Evolutionary conservation across 2,888 invertebrate genomes (phyloP).

Genomic region (Drosophila cognata): DNA sequence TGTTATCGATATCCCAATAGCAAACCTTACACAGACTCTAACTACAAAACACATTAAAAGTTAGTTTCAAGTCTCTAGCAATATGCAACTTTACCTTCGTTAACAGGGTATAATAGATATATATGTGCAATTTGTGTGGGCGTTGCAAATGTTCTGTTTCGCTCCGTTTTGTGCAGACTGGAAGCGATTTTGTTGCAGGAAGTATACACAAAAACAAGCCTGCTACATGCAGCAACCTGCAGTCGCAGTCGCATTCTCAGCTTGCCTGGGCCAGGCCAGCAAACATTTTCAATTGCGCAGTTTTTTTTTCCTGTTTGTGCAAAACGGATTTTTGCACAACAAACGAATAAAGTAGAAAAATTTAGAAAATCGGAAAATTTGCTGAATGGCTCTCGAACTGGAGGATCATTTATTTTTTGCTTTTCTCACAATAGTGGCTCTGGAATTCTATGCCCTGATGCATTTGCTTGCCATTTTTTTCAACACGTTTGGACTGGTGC

Average conservation of each 20-base stretch:
- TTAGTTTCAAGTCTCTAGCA: neutral
- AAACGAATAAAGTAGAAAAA: neutral
- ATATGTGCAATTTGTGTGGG: conserved; percentile 46
- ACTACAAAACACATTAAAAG: no score
- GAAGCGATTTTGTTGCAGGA: conserved; percentile 46
- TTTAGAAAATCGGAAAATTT: neutral
- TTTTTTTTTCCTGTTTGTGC: neutral
- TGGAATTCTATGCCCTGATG: conserved; percentile 35
- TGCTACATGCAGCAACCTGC: conserved; percentile 36
- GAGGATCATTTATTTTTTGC: conserved; percentile 34
- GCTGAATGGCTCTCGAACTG: conserved; percentile 41
- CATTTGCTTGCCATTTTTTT: conserved; percentile 19
- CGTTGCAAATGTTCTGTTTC: conserved; percentile 23
- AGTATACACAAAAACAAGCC: conserved; percentile 28
- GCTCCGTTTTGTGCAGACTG: conserved; percentile 57
- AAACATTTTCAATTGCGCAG: conserved; percentile 18
- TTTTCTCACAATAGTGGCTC: conserved; percentile 22
- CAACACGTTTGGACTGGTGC: conserved; percentile 16
- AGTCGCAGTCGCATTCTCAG: conserved; percentile 35
- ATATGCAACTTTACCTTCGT: neutral
- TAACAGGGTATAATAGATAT: neutral
- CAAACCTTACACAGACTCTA: neutral
- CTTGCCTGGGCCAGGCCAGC: conserved; percentile 16
- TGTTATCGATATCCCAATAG: neutral
- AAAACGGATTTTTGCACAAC: neutral